Base-by-base conservation (phyloP, 1,140 invertebrate genomes). In the Batillaria attramentaria region DNA sequence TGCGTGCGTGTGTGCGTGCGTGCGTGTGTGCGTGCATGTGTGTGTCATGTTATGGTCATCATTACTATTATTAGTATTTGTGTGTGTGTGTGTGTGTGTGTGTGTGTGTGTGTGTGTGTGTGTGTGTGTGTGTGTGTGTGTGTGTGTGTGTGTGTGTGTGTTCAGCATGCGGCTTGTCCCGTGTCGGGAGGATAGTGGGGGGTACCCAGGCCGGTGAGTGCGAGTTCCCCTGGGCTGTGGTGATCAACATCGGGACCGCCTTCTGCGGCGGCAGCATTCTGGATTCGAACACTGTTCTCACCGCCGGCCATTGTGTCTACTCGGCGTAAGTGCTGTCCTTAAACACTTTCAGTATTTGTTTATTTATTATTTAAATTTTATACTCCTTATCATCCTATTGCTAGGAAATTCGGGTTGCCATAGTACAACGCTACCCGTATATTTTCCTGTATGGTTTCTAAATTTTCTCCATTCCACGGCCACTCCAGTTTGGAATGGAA, bases 271-370 rank as follows among this genome's bases (percentile, higher is more conserved):
- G 73, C 3, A 75, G 54, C 54, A 39, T 75, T 37, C 20, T 75
- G 18, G 57, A 62, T n/a, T 18, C 35, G 20, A 62, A 75, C 73
- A 75, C 73, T 13, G 73, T 75, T 18, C 35, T 75, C 54, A 75
- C 73, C 13, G 73, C 73, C 6, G 73, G 54, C 2, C 73, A 75
- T 39, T 75, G 73, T 39, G 73, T 75, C 37, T 65, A 60, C 39
- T 35, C 73, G 35, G 31, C 50, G 73, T 75, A 46, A 70, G 84
- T 65, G 82, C 82, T 73, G 37, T 46, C 84, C 77, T 73, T n/a
- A n/a, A n/a, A n/a, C n/a, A n/a, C n/a, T n/a, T n/a, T n/a, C n/a
- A n/a, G n/a, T n/a, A n/a, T n/a, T n/a, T n/a, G n/a, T n/a, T n/a
- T n/a, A n/a, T n/a, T n/a, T n/a, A n/a, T n/a, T n/a, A n/a, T n/a